Percentiles rank a stretch among this genome's conserved stretches.
phyloP scores from a whole-genome alignment of 1,140 invertebrate species.

The Vanessa atalanta region DNA sequence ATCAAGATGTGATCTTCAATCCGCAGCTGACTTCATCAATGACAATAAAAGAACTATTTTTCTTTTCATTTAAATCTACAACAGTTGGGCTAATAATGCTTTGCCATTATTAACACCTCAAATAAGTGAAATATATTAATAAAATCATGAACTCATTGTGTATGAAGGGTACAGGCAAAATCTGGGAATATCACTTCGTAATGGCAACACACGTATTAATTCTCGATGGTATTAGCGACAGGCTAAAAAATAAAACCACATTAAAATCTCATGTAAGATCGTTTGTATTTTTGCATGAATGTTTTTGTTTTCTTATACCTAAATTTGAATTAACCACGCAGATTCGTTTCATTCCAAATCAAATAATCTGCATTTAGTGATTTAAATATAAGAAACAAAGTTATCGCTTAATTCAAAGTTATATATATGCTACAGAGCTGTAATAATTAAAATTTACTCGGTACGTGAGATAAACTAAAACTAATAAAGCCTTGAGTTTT shows the following conservation, averaged over 20 bases:
- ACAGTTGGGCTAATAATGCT: conserved; percentile 39
- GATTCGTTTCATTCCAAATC: background rate
- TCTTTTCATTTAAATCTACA: conserved; percentile 35
- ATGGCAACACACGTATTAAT: too few species aligned
- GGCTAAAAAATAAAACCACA: too few species aligned
- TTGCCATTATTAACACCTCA: conserved; percentile 10
- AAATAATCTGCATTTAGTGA: background rate
- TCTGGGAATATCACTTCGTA: too few species aligned
- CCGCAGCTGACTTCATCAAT: conserved; percentile 60
- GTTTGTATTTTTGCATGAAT: too few species aligned
- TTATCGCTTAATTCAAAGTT: background rate
- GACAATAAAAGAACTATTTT: conserved; percentile 49
- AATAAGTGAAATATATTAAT: background rate
- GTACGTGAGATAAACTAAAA: conserved; percentile 54
- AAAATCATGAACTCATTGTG: background rate
- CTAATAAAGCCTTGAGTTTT: conserved; percentile 60
- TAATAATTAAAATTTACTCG: conserved; percentile 46
- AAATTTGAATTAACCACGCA: too few species aligned
- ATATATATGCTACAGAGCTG: conserved; percentile 11
- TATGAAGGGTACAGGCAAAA: too few species aligned
- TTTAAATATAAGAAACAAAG: background rate
- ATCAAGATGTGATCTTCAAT: conserved; percentile 66
- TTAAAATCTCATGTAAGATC: too few species aligned
- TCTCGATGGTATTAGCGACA: background rate
- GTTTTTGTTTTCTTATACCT: too few species aligned